phyloP scores from a whole-genome alignment of 2,113 vertebrate species.

The Phrynosoma platyrhinos region DNA sequence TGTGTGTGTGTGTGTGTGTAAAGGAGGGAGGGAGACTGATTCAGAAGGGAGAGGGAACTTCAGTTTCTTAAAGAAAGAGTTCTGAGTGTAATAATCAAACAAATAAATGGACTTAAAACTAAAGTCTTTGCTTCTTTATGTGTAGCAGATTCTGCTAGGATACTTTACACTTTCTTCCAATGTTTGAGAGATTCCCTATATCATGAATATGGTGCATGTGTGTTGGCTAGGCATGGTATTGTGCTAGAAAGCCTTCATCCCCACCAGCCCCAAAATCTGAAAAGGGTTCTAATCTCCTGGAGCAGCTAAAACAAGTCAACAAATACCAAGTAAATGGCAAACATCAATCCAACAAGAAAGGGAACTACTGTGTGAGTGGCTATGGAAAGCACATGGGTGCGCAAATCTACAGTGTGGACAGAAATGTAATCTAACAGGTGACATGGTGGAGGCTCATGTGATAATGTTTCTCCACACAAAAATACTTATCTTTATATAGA shows the following conservation, averaged over 20 bases:
- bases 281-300: background rate
- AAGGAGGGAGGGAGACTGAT: background rate
- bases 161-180: background rate
- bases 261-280: background rate
- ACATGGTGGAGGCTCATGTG: background rate
- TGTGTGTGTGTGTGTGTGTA: background rate
- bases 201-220: background rate
- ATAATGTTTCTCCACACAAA: background rate
- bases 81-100: background rate
- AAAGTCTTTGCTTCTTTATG: background rate
- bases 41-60: background rate
- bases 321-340: background rate
- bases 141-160: background rate
- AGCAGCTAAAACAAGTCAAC: background rate
- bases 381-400: too few species aligned
- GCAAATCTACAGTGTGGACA: background rate
- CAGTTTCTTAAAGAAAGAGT: background rate
- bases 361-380: too few species aligned
- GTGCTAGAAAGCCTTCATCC: background rate
- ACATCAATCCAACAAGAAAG: background rate
- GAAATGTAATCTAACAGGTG: background rate
- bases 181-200: background rate
- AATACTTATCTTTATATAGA: background rate
- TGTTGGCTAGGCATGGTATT: background rate
- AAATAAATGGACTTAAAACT: background rate